Base-by-base conservation (phyloP, 2,888 invertebrate genomes). In the Acanthosepion lycidas region DNA sequence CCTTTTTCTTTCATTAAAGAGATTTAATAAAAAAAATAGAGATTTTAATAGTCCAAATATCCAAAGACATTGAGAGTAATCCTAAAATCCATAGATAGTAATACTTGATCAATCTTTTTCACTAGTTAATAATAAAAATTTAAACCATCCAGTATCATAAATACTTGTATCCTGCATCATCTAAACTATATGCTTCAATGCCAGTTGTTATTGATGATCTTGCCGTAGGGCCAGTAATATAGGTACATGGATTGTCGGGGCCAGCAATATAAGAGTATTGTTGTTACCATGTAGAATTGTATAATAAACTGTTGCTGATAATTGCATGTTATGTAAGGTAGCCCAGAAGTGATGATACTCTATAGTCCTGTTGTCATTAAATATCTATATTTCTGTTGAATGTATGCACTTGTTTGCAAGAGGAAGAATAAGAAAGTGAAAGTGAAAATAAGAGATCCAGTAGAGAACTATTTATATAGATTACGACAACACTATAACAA, bases 321-420 rank as follows among this genome's bases (percentile, higher is more conserved):
- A 78, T 78, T 78, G n/a, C 78, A 78, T n/a, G 78, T 78, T 78
- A 78, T 78, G n/a, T 78, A 78, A n/a, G 78, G 78, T n/a, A 78
- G 78, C 78, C 12, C n/a, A 78, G n/a, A 78, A 78, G 78, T 78
- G 78, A 78, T 78, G 23, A 78, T 78, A 78, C 1, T 33, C 2
- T 33, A 78, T 15, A 78, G n/a, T n/a, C 33, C n/a, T n/a, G 12
- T 78, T 78, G 18, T 55, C 18, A 78, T 3, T 15, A 78, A n/a
- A 78, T 33, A 78, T 78, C n/a, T 78, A n/a, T 33, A 78, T n/a
- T 15, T 78, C 5, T 78, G n/a, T 78, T 33, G 12, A 12, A n/a
- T 78, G 78, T 12, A 78, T 33, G 78, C n/a, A n/a, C 33, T 78
- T 78, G 15, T 78, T n/a, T 15, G 78, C n/a, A n/a, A 59, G 59